Evolutionary conservation across 35 echinoderm and acorn worm genomes (phyloP).

Genomic region (Lytechinus variegatus): DNA sequence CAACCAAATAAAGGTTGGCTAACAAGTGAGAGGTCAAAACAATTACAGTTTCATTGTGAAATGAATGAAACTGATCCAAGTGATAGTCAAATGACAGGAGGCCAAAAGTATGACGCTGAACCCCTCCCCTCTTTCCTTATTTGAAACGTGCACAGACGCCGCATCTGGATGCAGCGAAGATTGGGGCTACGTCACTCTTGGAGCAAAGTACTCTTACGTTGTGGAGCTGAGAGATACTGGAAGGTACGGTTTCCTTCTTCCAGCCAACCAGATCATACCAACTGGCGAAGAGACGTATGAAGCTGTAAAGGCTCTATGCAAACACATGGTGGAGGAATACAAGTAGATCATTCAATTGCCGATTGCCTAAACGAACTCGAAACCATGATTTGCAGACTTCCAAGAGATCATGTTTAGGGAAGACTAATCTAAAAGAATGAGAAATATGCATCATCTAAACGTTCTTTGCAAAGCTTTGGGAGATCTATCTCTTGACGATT

Average conservation of each 20-base stretch:
- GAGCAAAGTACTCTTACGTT: conserved; percentile 75
- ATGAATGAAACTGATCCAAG: not conserved
- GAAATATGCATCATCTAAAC: no score
- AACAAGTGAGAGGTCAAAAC: no score
- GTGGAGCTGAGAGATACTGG: conserved; percentile 82
- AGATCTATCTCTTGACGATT: no score
- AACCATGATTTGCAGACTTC: no score
- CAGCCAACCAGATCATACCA: conserved; percentile 76
- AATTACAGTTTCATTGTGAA: no score
- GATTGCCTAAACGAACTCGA: not conserved
- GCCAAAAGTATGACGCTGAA: not conserved
- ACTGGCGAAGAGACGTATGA: conserved; percentile 82
- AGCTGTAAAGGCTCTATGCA: conserved; percentile 63
- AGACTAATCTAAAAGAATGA: no score
- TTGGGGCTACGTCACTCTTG: conserved; percentile 68
- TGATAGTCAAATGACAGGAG: not conserved
- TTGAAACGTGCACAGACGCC: conserved; percentile 54
- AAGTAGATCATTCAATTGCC: not conserved
- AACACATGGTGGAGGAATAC: conserved; percentile 58
- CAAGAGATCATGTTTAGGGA: no score
- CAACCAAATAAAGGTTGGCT: no score
- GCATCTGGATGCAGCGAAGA: conserved; percentile 79
- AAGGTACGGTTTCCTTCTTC: conserved; percentile 75
- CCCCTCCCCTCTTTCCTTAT: not conserved
- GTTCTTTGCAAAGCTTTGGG: no score